Evolutionary conservation across 1,140 invertebrate genomes (phyloP).

Genomic region (Cepaea nemoralis): DNA sequence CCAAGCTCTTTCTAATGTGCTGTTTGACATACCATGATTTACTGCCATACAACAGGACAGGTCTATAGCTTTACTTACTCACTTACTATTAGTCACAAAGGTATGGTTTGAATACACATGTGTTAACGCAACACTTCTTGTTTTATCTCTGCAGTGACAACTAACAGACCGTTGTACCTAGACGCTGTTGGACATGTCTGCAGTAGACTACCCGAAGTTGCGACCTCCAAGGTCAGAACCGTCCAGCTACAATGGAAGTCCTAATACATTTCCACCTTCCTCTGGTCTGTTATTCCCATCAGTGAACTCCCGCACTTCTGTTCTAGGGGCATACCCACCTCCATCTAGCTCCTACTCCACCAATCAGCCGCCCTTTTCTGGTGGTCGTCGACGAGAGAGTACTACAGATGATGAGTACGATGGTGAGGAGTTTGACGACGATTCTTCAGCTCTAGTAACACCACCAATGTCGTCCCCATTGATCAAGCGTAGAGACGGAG

Average conservation of each 20-base stretch:
- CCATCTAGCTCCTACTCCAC: not conserved
- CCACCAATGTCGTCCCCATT: conserved; percentile 40
- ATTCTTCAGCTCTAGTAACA: conserved; percentile 39
- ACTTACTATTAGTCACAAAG: too few species aligned
- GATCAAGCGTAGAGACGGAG: conserved; percentile 16
- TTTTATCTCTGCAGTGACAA: too few species aligned
- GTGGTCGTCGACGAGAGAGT: conserved; percentile 35
- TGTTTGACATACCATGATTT: too few species aligned
- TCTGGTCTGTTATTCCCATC: not conserved
- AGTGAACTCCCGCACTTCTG: not conserved
- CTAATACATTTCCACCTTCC: not conserved
- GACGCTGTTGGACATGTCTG: not conserved
- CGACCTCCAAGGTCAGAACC: not conserved
- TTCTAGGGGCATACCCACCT: not conserved
- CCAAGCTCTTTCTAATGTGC: too few species aligned
- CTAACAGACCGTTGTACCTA: too few species aligned
- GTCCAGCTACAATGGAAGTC: not conserved
- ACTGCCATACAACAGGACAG: too few species aligned
- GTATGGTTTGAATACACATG: too few species aligned
- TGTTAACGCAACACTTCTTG: too few species aligned
- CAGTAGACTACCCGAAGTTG: not conserved
- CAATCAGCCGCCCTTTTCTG: conserved; percentile 14
- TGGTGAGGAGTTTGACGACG: conserved; percentile 42
- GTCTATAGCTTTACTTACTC: too few species aligned
- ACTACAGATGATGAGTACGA: conserved; percentile 42